Evolutionary conservation across 2,797 vertebrate species (phyloP), one percentile per base, ranked within the genome.

Genomic region (Enteromius fasciolatus): DNA sequence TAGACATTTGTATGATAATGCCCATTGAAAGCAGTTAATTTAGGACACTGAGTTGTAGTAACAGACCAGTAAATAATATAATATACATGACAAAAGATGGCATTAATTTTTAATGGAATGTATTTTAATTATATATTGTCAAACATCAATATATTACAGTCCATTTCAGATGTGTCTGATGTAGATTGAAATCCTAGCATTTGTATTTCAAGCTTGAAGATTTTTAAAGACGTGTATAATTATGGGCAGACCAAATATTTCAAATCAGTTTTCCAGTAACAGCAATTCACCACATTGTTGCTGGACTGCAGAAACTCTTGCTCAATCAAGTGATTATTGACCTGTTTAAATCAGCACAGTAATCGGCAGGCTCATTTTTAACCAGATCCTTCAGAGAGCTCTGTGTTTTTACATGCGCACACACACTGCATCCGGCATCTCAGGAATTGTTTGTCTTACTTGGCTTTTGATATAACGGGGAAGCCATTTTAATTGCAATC

Each of bases 381-480:
- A 48, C 39, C 90, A 88, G 80, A 89, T 78, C 59, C 50, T 72
- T 75, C 18, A 86, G 81, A 76, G 59, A 64, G 9, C 18, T 18
- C 28, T 20, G n/a, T 23, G 17, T 67, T 54, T 54, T 28, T 39
- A 46, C 67, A 46, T 11, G 44, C 11, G 4, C 20, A 54, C 25
- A 31, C 23, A 25, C 66, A 17, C 20, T 78, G 61, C 36, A 73
- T 48, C 57, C 2, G 89, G 89, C 87, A 91, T 93, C 79, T 84
- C 64, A 86, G 88, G 89, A 91, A 91, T 90, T 92, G 91, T 92
- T 93, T 91, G 88, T 91, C 89, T 93, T 90, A 83, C 66, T 85
- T 59, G 59, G 69, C 82, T 90, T 91, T 89, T 87, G 85, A 88
- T 92, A 87, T 86, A 73, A 86, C 85, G 50, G 61, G 50, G 76